Evolutionary conservation across 2,797 vertebrate genomes (phyloP), one percentile per base, ranked within the genome.

Genomic region (Enteromius argenteus): DNA sequence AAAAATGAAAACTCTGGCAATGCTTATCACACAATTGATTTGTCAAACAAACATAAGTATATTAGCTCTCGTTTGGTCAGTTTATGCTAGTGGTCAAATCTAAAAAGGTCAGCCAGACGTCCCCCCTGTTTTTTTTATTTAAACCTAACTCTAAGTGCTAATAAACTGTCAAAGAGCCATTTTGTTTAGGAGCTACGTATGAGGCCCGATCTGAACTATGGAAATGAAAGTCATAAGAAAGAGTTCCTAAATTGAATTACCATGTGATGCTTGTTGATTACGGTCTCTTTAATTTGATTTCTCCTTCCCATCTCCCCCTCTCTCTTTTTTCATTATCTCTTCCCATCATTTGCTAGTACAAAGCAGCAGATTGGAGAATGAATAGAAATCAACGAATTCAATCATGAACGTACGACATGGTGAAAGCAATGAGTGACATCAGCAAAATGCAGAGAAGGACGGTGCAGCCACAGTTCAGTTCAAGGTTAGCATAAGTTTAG

Each of bases 131-230:
- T 37, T 30, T 81, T 60, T 80, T 46, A 72, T 92, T 51, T 85
- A 90, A 88, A 89, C 87, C 86, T 88, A 89, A 92, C 90, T 68
- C 75, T 60, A 78, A 83, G 87, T 85, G 58, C 42, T 90, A 89
- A 93, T 92, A 89, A 83, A 89, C 90, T 90, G 90, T 92, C 84
- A 93, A 92, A 91, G 86, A 79, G n/a, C 21, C 62, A 83, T 85
- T 92, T 92, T 94, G 91, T 93, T 44, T 0, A 64, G 49, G 42
- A 88, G 68, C 64, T 86, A 84, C 35, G 49, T 89, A 89, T 76
- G 84, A 90, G 90, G 85, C 85, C 87, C 82, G 60, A 90, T 91
- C 90, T 89, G 68, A 39, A 89, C 44, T 78, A 64, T 80, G 88
- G 89, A 91, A 86, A 51, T 89, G 78, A 73, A 87, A 85, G 66